Evolutionary conservation across 2,888 invertebrate species (phyloP).

Genomic region (Gari tellinella): DNA sequence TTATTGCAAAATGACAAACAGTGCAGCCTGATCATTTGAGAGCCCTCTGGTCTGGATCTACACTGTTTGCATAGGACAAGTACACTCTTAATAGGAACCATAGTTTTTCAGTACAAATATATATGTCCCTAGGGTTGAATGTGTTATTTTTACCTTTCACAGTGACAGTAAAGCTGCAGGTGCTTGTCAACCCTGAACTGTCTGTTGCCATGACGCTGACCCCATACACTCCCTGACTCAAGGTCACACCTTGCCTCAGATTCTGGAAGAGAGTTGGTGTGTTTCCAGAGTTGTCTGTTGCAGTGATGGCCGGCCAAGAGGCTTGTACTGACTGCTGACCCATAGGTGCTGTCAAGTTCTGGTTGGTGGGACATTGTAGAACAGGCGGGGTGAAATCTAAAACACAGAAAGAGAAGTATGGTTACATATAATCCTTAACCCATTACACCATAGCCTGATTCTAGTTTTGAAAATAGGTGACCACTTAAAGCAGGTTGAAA

Average conservation of each 20-base stretch:
- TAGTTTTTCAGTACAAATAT: no score
- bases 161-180: slow-evolving; percentile 66
- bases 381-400: slow-evolving; percentile 65
- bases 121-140: no score
- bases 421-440: no score
- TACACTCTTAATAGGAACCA: no score
- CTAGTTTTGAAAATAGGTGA: no score
- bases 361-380: slow-evolving; percentile 61
- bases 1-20: no score
- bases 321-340: slow-evolving; percentile 62
- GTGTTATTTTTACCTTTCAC: slow-evolving; percentile 63
- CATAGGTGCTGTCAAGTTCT: slow-evolving; percentile 45
- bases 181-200: slow-evolving; percentile 42
- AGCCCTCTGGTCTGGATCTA: no score
- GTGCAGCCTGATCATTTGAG: no score
- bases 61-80: no score
- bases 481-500: no score
- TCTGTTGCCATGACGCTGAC: slow-evolving; percentile 70
- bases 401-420: background rate
- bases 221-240: slow-evolving; percentile 63
- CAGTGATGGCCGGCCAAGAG: slow-evolving; percentile 60
- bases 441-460: no score
- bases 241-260: slow-evolving; percentile 62
- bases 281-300: slow-evolving; percentile 68
- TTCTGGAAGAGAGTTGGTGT: slow-evolving; percentile 60